Conservation (phyloP, 2,113 vertebrate species). For the Opisthocomus hoazin region DNA sequence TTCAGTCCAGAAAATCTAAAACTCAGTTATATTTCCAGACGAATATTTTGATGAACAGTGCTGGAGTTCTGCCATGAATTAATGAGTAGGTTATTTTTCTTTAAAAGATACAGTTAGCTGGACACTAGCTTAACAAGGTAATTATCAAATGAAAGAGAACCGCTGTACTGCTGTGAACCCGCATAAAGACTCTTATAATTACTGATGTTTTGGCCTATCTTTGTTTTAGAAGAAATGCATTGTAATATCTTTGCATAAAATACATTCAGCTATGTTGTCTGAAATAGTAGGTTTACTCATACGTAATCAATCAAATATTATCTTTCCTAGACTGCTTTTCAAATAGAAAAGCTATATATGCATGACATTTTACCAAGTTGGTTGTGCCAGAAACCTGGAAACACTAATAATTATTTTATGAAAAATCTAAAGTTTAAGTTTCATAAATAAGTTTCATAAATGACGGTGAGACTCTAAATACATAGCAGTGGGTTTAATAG, state of each 20-base stretch:
- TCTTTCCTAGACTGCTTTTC: conserved; percentile 19
- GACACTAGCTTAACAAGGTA: conserved; percentile 59
- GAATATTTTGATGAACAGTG: background rate
- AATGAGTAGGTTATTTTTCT: conserved; percentile 39
- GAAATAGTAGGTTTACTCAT: conserved; percentile 35
- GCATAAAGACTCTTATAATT: conserved; percentile 55
- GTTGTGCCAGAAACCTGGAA: background rate
- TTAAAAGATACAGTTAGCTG: conserved; percentile 45
- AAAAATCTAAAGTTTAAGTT: background rate
- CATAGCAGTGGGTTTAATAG: background rate
- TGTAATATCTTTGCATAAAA: conserved; percentile 52
- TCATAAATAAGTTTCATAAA: background rate
- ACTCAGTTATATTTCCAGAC: background rate
- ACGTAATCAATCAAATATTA: conserved; percentile 21
- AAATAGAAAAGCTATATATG: background rate
- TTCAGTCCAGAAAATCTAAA: background rate
- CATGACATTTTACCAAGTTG: background rate
- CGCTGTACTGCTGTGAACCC: conserved; percentile 32
- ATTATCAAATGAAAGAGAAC: conserved; percentile 68
- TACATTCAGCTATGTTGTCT: background rate
- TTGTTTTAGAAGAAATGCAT: conserved; percentile 29
- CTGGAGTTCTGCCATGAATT: background rate
- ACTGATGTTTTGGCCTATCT: conserved; percentile 25
- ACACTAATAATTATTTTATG: background rate
- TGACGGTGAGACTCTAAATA: background rate